These are phyloP conservation scores for Callorhinus ursinus DNA, from an alignment of 2,113 vertebrate species.

Conservation along the genomic window DNA sequence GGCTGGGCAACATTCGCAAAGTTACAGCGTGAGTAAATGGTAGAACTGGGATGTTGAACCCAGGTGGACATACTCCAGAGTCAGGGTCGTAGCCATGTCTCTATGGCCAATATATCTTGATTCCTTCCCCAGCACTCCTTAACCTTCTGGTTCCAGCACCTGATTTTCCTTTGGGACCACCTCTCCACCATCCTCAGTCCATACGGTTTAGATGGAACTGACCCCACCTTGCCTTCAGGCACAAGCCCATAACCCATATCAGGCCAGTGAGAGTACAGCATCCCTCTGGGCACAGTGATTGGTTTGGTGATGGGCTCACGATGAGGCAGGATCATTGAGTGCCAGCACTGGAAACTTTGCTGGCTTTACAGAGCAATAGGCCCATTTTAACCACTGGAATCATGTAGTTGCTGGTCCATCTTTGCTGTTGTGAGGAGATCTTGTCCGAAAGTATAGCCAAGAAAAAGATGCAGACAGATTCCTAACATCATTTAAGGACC, in stretches of 20 bases:
- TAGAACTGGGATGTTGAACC: background rate
- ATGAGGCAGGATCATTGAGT: background rate
- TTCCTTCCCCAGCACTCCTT: background rate
- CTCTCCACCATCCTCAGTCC: background rate
- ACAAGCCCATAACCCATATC: background rate
- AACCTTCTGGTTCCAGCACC: background rate
- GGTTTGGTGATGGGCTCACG: background rate
- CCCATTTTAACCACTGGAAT: background rate
- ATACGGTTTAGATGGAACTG: background rate
- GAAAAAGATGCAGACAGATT: background rate
- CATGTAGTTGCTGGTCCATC: background rate
- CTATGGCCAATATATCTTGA: background rate
- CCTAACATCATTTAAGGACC: background rate
- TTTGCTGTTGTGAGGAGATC: background rate
- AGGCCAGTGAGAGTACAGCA: background rate
- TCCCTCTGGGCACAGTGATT: background rate
- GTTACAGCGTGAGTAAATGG: background rate
- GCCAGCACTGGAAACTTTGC: background rate
- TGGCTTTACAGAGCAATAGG: background rate
- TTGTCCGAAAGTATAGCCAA: background rate
- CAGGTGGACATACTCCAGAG: background rate
- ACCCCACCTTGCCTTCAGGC: background rate
- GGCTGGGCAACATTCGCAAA: background rate
- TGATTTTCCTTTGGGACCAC: background rate
- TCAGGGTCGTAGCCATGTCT: background rate